Evolutionary conservation across 2,113 vertebrate genomes (phyloP), one percentile per base, ranked within the genome.

Genomic region (Scytalopus superciliaris): DNA sequence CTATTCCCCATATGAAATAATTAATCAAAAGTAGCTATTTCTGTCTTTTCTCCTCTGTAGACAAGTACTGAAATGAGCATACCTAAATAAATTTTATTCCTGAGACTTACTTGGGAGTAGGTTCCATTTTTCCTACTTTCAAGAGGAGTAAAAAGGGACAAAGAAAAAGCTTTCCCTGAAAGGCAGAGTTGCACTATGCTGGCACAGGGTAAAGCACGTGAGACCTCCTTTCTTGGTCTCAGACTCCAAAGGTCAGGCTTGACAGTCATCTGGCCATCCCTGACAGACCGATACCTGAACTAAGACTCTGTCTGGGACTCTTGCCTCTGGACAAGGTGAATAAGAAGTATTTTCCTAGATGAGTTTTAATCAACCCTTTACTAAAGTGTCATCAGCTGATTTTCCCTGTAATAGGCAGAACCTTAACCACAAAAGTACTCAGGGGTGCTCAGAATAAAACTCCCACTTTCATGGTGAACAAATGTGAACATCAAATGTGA

Each of bases 331-430:
- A 79, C 47, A 77, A 83, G 45, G 45, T 40, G 42, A 62, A 44
- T 39, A 74, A 69, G n/a, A 91, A 90, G 12, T 93, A 69, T 77
- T 91, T 90, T 68, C 30, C 39, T 52, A 90, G 30, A 14, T 57
- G 78, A 87, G 25, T 85, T 92, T 94, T 89, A 93, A 87, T 84
- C 44, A 87, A 79, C 55, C 21, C 39, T 87, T 89, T 66, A 67
- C 23, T 63, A 63, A 87, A 93, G 35, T 57, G 49, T 45, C 62
- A 44, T 68, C 63, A 63, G 30, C 17, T 83, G 53, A 73, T 57
- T 90, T 92, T 55, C 35, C 55, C 72, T 63, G 19, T 85, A 88
- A 59, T 18, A 77, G 86, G 77, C 24, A 86, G 45, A 90, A 88
- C 22, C 8, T 67, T 80, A 88, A 80, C 45, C 47, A 10, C n/a